phyloP scores from a whole-genome alignment of 2,113 vertebrate genomes.

The Syrmaticus mikado region DNA sequence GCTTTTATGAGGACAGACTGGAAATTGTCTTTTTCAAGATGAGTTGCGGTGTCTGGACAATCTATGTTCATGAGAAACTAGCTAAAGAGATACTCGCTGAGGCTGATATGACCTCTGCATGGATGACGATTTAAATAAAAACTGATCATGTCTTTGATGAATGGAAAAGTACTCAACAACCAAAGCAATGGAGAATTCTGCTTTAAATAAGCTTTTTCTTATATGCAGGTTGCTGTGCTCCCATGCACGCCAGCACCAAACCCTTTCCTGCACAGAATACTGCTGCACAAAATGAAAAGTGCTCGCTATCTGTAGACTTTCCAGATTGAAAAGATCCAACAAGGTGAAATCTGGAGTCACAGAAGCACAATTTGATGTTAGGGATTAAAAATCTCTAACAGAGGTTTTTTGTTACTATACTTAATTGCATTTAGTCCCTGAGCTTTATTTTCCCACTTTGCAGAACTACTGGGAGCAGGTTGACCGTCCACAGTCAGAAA shows the following conservation, averaged over 20 bases:
- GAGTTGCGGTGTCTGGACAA: background rate
- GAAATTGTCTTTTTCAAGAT: background rate
- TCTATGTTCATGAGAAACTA: background rate
- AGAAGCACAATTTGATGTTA: background rate
- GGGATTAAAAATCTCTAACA: background rate
- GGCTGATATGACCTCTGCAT: background rate
- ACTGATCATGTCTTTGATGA: constrained; percentile 27
- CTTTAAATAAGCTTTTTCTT: background rate
- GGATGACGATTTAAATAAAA: constrained; percentile 58
- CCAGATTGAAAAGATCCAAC: background rate
- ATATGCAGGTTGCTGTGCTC: background rate
- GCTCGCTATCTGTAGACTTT: background rate
- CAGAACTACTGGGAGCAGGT: background rate
- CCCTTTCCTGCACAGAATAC: background rate
- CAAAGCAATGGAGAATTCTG: background rate
- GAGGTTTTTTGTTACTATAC: background rate
- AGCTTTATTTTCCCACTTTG: background rate
- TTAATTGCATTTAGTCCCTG: background rate
- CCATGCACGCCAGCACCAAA: background rate
- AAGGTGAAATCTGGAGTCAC: background rate
- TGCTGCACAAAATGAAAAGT: background rate
- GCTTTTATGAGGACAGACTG: background rate
- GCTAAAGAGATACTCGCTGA: constrained; percentile 12
- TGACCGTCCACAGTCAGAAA: background rate
- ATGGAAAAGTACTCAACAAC: constrained; percentile 40